Percentiles rank a stretch among this genome's conserved stretches.
phyloP scores from a whole-genome alignment of 2,113 vertebrate genomes.

The Oceanodroma tethys region DNA sequence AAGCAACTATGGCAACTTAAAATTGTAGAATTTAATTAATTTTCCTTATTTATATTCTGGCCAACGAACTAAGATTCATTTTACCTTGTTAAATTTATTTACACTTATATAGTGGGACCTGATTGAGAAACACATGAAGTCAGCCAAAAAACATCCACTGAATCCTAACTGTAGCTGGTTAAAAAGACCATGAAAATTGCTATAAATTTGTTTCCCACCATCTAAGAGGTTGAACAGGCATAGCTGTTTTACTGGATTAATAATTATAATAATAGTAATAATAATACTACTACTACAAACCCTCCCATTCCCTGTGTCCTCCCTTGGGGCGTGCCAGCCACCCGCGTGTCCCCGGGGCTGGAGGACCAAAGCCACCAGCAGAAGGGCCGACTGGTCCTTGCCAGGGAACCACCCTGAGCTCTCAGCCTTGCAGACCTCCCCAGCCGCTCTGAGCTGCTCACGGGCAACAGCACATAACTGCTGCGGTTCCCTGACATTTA shows the following conservation, averaged over 20 bases:
- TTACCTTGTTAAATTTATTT: not conserved
- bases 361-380: not conserved
- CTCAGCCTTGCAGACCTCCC: not conserved
- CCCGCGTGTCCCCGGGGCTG: not conserved
- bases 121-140: not conserved
- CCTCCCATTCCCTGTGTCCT: accelerated
- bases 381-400: not conserved
- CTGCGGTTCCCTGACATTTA: not conserved
- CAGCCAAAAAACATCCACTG: not conserved
- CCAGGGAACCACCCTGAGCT: not conserved
- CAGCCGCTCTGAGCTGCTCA: not conserved
- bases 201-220: not conserved
- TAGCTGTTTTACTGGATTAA: too few species aligned
- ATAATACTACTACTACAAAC: accelerated
- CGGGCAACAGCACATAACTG: accelerated
- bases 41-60: conserved; percentile 16
- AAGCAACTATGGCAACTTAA: not conserved
- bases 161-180: not conserved
- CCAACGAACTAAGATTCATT: not conserved
- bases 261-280: not conserved
- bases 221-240: not conserved
- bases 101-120: not conserved
- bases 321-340: accelerated
- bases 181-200: not conserved
- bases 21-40: conserved; percentile 1